These are phyloP conservation scores for Phlogophora meticulosa DNA, from an alignment of 2,888 invertebrate genomes.

Conservation along the genomic window DNA sequence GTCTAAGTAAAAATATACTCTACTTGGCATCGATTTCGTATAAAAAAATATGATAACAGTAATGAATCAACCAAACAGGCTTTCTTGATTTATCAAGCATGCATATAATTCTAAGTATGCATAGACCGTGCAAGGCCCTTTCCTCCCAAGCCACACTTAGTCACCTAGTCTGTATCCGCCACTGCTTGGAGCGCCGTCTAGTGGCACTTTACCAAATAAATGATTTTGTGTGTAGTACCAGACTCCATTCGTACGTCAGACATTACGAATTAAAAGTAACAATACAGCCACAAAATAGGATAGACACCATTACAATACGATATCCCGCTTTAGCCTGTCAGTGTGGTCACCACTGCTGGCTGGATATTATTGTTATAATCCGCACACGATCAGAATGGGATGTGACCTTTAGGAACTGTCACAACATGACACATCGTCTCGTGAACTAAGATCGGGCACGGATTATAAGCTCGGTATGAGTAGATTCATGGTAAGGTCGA, in stretches of 20 bases:
- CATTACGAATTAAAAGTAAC: constrained; percentile 24
- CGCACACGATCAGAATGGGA: not conserved
- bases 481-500: too few relatives aligned
- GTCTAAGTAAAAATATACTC: not conserved
- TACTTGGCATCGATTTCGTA: constrained; percentile 21
- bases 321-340: not conserved
- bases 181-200: constrained; percentile 25
- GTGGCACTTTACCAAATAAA: constrained; percentile 21
- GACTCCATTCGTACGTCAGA: constrained; percentile 25
- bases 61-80: not conserved
- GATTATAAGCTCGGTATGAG: too few relatives aligned
- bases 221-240: constrained; percentile 4
- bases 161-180: constrained; percentile 43
- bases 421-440: too few relatives aligned
- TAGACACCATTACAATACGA: constrained; percentile 6
- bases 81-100: constrained; percentile 18
- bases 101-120: constrained; percentile 28
- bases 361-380: not conserved
- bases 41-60: not conserved
- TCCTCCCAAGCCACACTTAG: constrained; percentile 24
- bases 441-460: too few relatives aligned
- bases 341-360: not conserved
- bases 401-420: too few relatives aligned
- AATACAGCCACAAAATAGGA: constrained; percentile 52
- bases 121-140: constrained; percentile 32